Evolutionary conservation across 1,140 invertebrate genomes (phyloP).

Genomic region (Scaptomyza graminum): DNA sequence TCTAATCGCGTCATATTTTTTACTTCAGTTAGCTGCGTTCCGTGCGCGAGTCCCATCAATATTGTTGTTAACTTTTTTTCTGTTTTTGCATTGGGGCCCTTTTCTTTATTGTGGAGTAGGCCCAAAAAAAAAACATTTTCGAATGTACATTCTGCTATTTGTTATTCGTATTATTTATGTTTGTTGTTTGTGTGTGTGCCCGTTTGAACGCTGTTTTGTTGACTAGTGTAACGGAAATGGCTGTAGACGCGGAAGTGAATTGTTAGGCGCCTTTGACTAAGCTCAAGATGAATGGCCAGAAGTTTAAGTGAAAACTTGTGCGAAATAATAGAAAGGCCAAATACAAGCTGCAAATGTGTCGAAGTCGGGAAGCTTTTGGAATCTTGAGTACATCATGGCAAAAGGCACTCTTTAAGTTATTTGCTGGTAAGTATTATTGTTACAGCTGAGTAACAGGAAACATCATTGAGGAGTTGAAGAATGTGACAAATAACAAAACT

Average conservation of each 20-base stretch:
- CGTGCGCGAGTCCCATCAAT: conserved; percentile 76
- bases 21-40: conserved; percentile 52
- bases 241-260: conserved; percentile 79
- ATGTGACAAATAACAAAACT: conserved; percentile 4
- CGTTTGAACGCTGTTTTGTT: conserved; percentile 48
- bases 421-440: conserved; percentile 18
- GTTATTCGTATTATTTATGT: conserved; percentile 43
- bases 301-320: neutral
- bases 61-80: conserved; percentile 31
- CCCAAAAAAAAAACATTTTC: conserved; percentile 17
- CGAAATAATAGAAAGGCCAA: neutral
- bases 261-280: conserved; percentile 68
- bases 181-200: conserved; percentile 19
- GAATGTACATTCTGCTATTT: conserved; percentile 46
- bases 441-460: conserved; percentile 25
- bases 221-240: conserved; percentile 76
- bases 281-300: conserved; percentile 35
- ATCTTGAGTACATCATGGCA: conserved; percentile 21
- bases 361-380: conserved; percentile 15
- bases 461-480: neutral
- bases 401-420: conserved; percentile 1
- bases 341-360: neutral
- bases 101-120: conserved; percentile 5
- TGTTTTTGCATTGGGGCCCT: conserved; percentile 52
- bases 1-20: conserved; percentile 81